phyloP scores from a whole-genome alignment of 1,140 invertebrate genomes.

The Dreissena polymorpha region DNA sequence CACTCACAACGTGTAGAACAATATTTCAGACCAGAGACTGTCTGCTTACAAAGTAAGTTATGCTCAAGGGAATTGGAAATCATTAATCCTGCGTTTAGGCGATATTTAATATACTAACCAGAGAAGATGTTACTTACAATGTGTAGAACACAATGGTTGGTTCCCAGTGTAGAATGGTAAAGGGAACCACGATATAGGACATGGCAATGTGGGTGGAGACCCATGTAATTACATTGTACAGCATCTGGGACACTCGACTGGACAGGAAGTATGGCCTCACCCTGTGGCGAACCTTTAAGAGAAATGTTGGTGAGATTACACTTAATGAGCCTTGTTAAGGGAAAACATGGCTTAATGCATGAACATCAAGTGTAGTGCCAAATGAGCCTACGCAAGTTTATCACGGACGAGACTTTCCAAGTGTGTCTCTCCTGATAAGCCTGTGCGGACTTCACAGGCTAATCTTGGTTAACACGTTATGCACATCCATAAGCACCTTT shows the following conservation, averaged over 20 bases:
- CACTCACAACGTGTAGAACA: constrained; percentile 54
- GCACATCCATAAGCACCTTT: too few relatives aligned
- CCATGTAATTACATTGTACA: constrained; percentile 61
- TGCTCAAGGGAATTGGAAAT: too few relatives aligned
- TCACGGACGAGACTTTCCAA: too few relatives aligned
- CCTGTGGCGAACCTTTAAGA: constrained; percentile 53
- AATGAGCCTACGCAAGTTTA: background rate
- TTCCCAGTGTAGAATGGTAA: constrained; percentile 53
- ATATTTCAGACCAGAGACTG: too few relatives aligned
- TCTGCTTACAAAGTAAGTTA: too few relatives aligned
- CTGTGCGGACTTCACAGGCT: too few relatives aligned
- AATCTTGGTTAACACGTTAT: too few relatives aligned
- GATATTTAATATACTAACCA: background rate
- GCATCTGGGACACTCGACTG: background rate
- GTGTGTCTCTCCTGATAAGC: too few relatives aligned
- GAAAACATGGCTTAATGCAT: too few relatives aligned
- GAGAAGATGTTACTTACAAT: constrained; percentile 26
- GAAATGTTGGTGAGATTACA: background rate
- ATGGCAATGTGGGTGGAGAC: constrained; percentile 57
- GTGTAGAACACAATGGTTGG: constrained; percentile 55
- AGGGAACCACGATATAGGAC: constrained; percentile 59
- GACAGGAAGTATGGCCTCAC: constrained; percentile 60
- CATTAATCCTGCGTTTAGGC: too few relatives aligned
- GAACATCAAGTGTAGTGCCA: background rate
- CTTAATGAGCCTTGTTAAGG: background rate